These are phyloP conservation scores for Suillia variegata DNA, from an alignment of 2,888 invertebrate genomes.

Conservation along the genomic window DNA sequence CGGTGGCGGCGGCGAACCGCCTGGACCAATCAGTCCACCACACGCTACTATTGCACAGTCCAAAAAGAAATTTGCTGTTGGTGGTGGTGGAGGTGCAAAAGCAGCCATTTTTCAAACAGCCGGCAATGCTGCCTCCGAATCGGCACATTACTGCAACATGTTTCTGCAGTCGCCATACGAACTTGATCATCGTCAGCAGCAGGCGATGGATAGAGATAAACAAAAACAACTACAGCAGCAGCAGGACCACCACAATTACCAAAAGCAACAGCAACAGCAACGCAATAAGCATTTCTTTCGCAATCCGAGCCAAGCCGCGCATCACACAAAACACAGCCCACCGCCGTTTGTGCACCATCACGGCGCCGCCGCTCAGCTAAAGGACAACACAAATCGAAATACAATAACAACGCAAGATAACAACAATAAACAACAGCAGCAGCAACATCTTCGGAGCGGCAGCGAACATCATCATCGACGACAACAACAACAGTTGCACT, in stretches of 20 bases:
- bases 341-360: slow-evolving; percentile 7
- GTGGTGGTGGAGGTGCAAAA: too few relatives aligned
- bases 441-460: slow-evolving; percentile 8
- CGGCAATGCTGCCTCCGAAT: slow-evolving; percentile 25
- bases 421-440: background rate
- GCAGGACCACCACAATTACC: background rate
- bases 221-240: background rate
- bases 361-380: too few relatives aligned
- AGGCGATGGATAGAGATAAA: background rate
- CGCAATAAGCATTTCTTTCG: background rate
- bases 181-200: background rate
- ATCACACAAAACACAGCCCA: slow-evolving; percentile 9
- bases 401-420: background rate
- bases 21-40: too few relatives aligned
- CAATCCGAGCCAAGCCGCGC: background rate
- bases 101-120: slow-evolving; percentile 27
- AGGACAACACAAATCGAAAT: too few relatives aligned
- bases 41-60: slow-evolving; percentile 22
- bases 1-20: background rate
- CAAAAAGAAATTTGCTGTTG: too few relatives aligned
- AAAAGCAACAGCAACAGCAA: background rate
- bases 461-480: background rate
- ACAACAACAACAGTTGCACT: slow-evolving; percentile 5
- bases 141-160: slow-evolving; percentile 28
- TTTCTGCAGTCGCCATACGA: slow-evolving; percentile 13